Percentiles rank a stretch among this genome's conserved stretches.
phyloP scores from a whole-genome alignment of 23 tunicate species.

The Halocynthia aurantium region DNA sequence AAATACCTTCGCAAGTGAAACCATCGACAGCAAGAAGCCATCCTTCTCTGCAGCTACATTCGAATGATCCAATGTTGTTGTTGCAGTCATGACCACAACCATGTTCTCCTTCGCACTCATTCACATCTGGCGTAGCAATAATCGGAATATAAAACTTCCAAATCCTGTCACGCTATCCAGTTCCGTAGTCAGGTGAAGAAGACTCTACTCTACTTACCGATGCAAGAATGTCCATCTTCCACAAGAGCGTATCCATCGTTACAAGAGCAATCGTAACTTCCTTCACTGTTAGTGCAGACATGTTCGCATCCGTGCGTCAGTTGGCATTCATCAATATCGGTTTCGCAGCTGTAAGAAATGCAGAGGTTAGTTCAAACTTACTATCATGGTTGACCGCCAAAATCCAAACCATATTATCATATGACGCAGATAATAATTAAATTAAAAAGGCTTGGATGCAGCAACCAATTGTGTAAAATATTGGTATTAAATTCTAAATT shows the following conservation, averaged over 20 bases:
- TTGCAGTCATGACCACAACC: constrained; percentile 23
- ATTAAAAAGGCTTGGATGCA: too few species aligned
- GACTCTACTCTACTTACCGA: constrained; percentile 27
- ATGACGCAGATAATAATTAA: too few species aligned
- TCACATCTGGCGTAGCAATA: constrained; percentile 9
- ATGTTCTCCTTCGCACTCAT: constrained; percentile 30
- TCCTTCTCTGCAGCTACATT: constrained; percentile 15
- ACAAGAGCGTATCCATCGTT: constrained; percentile 23
- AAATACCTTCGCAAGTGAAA: constrained; percentile 14
- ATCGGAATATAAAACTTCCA: background rate
- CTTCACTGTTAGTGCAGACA: constrained; percentile 23
- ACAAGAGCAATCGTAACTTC: constrained; percentile 26
- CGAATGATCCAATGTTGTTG: constrained; percentile 9
- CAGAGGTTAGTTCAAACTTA: background rate
- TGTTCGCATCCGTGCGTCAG: constrained; percentile 14
- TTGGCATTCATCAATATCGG: constrained; percentile 43
- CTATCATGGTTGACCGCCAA: background rate
- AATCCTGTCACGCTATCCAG: background rate
- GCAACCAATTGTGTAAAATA: too few species aligned
- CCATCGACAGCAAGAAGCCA: background rate
- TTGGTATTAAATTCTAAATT: too few species aligned
- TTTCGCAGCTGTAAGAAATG: background rate
- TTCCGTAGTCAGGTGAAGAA: background rate
- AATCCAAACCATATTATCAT: too few species aligned
- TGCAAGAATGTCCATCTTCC: constrained; percentile 10